phyloP scores from a whole-genome alignment of 2,797 vertebrate genomes.

The Rhinophrynus dorsalis region DNA sequence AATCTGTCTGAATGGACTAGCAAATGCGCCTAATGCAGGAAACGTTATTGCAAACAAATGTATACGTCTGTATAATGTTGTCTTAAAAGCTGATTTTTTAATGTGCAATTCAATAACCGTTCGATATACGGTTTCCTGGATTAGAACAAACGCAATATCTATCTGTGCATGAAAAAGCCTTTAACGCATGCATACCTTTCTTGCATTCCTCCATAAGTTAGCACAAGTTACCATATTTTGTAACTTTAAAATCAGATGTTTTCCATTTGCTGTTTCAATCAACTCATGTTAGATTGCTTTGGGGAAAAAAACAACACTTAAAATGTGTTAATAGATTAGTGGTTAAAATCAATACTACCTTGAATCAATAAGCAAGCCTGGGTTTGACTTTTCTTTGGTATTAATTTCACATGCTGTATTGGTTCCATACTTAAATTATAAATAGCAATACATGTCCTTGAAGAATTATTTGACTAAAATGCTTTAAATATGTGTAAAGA shows the following conservation, averaged over 20 bases:
- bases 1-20: too few species aligned
- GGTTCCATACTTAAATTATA: neutral
- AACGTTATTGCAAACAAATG: too few species aligned
- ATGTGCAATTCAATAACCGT: too few species aligned
- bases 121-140: too few species aligned
- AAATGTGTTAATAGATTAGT: conserved; percentile 49
- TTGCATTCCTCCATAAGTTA: too few species aligned
- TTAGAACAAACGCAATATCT: too few species aligned
- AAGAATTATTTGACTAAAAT: neutral
- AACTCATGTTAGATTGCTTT: conserved; percentile 21
- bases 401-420: conserved; percentile 19
- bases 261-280: conserved; percentile 8
- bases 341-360: conserved; percentile 26
- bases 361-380: conserved; percentile 27
- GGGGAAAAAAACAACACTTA: conserved; percentile 29
- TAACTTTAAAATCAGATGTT: neutral
- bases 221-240: conserved; percentile 33
- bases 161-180: too few species aligned
- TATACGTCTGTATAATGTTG: too few species aligned
- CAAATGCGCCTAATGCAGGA: too few species aligned
- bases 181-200: too few species aligned
- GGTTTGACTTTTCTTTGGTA: conserved; percentile 27
- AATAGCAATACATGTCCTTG: neutral
- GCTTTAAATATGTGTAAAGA: too few species aligned
- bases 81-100: too few species aligned